Conservation (phyloP, 2,797 vertebrate genomes). For the Periophthalmus magnuspinnatus region DNA sequence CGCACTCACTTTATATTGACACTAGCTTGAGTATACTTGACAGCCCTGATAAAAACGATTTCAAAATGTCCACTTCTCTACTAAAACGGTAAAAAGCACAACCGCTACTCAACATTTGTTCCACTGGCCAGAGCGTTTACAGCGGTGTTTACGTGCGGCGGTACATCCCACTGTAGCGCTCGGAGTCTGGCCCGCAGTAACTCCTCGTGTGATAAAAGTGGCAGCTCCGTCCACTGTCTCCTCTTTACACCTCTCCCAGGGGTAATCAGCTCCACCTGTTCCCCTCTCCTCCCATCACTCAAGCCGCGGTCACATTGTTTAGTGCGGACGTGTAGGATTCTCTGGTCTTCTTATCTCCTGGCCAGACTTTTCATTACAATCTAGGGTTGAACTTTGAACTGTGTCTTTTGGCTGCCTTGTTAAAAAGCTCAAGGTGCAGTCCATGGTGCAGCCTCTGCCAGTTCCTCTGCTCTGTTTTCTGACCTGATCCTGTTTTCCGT, state of each 20-base stretch:
- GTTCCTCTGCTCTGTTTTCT: neutral
- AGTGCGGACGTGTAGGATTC: neutral
- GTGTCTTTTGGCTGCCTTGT: conserved; percentile 16
- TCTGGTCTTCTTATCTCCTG: conserved; percentile 9
- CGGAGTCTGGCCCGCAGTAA: neutral
- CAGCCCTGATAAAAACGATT: neutral
- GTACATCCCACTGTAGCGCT: neutral
- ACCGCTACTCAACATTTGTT: neutral
- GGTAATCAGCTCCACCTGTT: conserved; percentile 14
- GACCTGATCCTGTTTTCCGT: neutral
- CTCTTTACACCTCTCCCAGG: conserved; percentile 6
- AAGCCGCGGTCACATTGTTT: conserved; percentile 9
- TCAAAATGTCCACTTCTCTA: neutral
- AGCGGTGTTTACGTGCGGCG: conserved; percentile 1
- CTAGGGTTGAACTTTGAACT: neutral
- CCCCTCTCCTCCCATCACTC: conserved; percentile 11
- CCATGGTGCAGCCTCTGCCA: no score
- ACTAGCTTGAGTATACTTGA: neutral
- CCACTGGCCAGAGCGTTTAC: neutral
- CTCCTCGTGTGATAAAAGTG: conserved; percentile 4
- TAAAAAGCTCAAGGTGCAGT: conserved; percentile 5
- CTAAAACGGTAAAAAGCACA: neutral
- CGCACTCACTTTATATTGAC: neutral
- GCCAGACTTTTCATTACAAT: conserved; percentile 10
- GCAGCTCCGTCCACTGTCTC: neutral